Percentiles rank a stretch among this genome's conserved stretches.
These are phyloP conservation scores for Machaerirhynchus nigripectus DNA, from an alignment of 2,113 vertebrate species.

Conservation along the genomic window DNA sequence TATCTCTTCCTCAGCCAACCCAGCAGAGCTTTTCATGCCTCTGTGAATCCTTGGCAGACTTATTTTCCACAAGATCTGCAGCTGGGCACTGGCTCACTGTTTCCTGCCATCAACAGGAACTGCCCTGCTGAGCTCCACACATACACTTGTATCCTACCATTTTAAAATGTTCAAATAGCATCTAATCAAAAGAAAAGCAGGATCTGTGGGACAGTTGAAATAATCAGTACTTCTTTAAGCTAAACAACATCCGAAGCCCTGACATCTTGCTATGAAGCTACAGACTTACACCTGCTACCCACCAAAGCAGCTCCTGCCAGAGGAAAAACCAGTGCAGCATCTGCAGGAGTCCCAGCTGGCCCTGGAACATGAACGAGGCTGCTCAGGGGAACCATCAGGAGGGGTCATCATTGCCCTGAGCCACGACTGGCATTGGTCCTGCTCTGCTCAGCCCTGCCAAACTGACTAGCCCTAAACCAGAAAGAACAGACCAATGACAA, in stretches of 20 bases:
- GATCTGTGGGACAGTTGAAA: neutral
- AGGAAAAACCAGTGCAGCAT: neutral
- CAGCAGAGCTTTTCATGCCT: neutral
- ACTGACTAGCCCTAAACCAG: neutral
- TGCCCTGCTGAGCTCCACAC: neutral
- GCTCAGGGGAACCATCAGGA: neutral
- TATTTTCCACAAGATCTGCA: neutral
- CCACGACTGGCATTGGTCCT: accelerated
- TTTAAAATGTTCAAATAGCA: neutral
- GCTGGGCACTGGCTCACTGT: neutral
- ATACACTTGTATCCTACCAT: neutral
- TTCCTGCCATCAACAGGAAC: neutral
- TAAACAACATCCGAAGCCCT: neutral
- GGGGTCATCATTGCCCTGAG: neutral
- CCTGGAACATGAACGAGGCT: neutral
- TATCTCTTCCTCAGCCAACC: neutral
- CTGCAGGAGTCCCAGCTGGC: neutral
- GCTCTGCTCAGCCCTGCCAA: neutral
- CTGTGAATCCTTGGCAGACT: neutral
- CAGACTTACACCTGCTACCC: neutral
- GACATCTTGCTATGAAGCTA: neutral
- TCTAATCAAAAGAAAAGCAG: neutral
- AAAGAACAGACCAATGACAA: neutral
- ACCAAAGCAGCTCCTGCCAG: neutral
- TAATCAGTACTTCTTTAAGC: neutral